Evolutionary conservation across 2,113 vertebrate genomes (phyloP).

Genomic region (Myodes glareolus): DNA sequence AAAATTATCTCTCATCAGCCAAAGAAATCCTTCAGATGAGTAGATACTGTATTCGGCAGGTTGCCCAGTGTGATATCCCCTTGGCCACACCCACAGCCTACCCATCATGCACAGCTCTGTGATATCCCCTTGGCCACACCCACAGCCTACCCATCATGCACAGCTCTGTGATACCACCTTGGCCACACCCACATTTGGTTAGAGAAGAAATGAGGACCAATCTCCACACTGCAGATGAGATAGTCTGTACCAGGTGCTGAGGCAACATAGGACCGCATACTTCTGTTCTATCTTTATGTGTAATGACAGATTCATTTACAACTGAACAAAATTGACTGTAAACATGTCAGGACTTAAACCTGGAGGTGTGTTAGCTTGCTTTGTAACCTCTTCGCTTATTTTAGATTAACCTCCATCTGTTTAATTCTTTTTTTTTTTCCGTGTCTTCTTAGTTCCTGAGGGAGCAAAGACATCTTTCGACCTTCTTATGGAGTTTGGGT

Average conservation of each 20-base stretch:
- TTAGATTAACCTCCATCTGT: not conserved
- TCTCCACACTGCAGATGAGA: not conserved
- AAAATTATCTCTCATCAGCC: not conserved
- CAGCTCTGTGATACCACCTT: not conserved
- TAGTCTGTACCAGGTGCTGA: no score
- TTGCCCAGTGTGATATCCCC: accelerated
- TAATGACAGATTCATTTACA: not conserved
- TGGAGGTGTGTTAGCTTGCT: not conserved
- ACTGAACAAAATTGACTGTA: not conserved
- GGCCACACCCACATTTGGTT: no score
- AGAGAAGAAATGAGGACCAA: not conserved
- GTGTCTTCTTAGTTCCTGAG: not conserved
- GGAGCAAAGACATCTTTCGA: not conserved
- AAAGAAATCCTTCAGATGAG: not conserved
- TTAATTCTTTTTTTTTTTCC: not conserved
- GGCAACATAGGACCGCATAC: accelerated
- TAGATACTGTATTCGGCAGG: not conserved
- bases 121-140: not conserved
- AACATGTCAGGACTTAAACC: not conserved
- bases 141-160: accelerated
- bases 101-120: not conserved
- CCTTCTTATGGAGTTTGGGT: not conserved
- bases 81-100: not conserved
- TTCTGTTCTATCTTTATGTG: not conserved
- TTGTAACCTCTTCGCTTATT: not conserved